Percentiles rank a stretch among this genome's conserved stretches.
These are phyloP conservation scores for Pristionchus entomophagus DNA, from an alignment of 2,888 invertebrate species.

Conservation along the genomic window DNA sequence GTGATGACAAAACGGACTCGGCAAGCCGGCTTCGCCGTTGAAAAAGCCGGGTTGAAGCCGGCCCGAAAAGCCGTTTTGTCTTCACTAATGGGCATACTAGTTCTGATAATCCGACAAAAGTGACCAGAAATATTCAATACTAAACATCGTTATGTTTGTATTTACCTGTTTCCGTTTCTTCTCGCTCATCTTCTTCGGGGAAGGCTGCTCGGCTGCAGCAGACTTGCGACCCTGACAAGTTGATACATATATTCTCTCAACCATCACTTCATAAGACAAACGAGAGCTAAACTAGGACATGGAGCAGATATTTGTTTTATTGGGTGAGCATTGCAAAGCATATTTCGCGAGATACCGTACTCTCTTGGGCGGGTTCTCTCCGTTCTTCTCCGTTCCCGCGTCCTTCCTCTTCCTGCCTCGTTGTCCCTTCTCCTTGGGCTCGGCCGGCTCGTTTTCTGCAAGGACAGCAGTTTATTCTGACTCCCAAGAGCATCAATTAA, in stretches of 20 bases:
- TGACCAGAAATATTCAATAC: no score
- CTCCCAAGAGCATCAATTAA: no score
- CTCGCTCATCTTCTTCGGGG: slow-evolving; percentile 48
- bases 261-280: no score
- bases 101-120: no score
- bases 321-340: no score
- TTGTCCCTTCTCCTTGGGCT: slow-evolving; percentile 37
- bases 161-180: slow-evolving; percentile 51
- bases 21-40: no score
- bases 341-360: neutral
- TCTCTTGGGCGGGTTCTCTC: slow-evolving; percentile 28
- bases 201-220: neutral
- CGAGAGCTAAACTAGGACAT: no score
- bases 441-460: neutral
- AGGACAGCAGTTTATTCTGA: neutral
- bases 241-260: neutral
- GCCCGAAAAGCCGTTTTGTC: no score
- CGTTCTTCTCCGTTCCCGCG: slow-evolving; percentile 24
- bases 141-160: neutral
- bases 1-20: no score
- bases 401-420: slow-evolving; percentile 18
- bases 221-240: slow-evolving; percentile 16
- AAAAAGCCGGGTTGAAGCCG: no score
- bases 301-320: no score
- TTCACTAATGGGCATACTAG: no score